Conservation (phyloP, 1,140 invertebrate genomes). For the Lepidurus packardi region DNA sequence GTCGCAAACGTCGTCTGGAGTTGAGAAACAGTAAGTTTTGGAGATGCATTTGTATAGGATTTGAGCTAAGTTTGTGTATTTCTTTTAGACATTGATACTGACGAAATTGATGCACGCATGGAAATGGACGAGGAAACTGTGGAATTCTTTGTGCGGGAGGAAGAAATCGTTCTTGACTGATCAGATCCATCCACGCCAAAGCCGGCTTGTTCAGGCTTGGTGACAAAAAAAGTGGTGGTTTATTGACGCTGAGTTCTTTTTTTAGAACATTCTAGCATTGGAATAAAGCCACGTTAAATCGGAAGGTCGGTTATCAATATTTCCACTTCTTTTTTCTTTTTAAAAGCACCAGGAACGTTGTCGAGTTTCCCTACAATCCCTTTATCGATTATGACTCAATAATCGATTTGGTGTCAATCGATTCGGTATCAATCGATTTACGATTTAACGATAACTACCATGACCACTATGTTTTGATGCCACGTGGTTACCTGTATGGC, state of each 20-base stretch:
- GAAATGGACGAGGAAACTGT: conserved; percentile 92
- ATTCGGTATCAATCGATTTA: no score
- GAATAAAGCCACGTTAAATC: neutral
- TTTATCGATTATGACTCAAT: no score
- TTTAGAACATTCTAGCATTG: neutral
- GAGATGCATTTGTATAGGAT: neutral
- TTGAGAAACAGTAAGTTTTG: conserved; percentile 71
- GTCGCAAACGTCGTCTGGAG: conserved; percentile 45
- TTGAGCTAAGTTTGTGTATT: conserved; percentile 23
- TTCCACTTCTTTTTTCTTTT: no score
- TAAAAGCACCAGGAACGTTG: no score
- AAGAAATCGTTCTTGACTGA: conserved; percentile 69
- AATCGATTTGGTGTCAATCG: no score
- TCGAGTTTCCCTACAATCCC: no score
- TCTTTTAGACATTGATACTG: conserved; percentile 79
- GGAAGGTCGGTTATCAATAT: no score
- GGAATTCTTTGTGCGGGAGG: conserved; percentile 97
- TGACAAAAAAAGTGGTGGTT: neutral
- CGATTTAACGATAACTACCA: no score
- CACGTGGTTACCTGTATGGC: no score
- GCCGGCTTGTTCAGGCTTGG: neutral
- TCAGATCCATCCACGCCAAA: conserved; percentile 31
- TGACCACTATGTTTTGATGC: no score
- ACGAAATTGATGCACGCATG: conserved; percentile 75
- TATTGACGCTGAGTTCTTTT: neutral